Evolutionary conservation across 2,797 vertebrate genomes (phyloP).

Genomic region (Aulostomus chinensis): DNA sequence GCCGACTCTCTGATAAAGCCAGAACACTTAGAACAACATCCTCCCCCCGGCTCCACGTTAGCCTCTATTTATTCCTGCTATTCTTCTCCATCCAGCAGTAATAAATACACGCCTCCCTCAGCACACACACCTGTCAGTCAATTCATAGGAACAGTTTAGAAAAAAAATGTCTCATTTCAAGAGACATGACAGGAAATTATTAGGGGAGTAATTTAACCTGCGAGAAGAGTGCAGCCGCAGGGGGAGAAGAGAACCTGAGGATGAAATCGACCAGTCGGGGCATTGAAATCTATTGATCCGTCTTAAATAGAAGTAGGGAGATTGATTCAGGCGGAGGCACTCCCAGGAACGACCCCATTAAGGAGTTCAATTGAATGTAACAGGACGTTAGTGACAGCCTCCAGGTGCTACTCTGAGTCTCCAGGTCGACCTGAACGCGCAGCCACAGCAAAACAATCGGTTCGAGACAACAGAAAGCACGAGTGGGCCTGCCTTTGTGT

Average conservation of each 20-base stretch:
- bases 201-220: constrained; percentile 17
- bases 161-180: not conserved
- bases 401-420: not conserved
- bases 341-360: constrained; percentile 10
- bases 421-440: not conserved
- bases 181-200: constrained; percentile 18
- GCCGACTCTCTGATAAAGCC: constrained; percentile 68
- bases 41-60: constrained; percentile 38
- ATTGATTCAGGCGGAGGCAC: constrained; percentile 30
- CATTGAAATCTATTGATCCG: constrained; percentile 45
- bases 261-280: constrained; percentile 2
- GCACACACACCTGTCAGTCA: not conserved
- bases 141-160: constrained; percentile 13
- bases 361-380: constrained; percentile 14
- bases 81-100: constrained; percentile 55
- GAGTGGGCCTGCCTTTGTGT: constrained; percentile 58
- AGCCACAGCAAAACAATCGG: constrained; percentile 48
- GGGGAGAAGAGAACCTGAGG: constrained; percentile 6
- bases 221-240: not conserved
- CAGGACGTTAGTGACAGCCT: constrained; percentile 9
- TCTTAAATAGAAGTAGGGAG: constrained; percentile 40
- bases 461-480: constrained; percentile 31
- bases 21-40: constrained; percentile 70
- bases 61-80: constrained; percentile 69
- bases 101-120: constrained; percentile 37